Conservation (phyloP, 2,888 invertebrate genomes). For the Brachyopa scutellaris region DNA sequence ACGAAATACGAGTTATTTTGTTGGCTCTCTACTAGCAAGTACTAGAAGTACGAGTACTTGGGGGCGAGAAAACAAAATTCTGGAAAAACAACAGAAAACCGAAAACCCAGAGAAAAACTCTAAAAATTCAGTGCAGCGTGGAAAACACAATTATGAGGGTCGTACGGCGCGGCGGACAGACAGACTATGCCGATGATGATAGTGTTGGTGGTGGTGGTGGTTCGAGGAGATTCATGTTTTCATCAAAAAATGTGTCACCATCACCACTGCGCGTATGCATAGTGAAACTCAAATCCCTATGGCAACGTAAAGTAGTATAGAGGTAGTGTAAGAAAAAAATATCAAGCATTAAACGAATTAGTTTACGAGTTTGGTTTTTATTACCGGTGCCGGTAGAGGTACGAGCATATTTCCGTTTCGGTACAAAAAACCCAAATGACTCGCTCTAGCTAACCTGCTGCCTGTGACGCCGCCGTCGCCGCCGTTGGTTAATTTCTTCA, state of each 20-base stretch:
- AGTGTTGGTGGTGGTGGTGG: neutral
- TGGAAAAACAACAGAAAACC: conserved; percentile 25
- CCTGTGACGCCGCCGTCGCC: conserved; percentile 34
- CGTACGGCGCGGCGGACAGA: neutral
- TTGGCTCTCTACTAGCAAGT: neutral
- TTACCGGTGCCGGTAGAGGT: conserved; percentile 31
- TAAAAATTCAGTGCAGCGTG: conserved; percentile 57
- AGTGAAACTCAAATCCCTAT: conserved; percentile 58
- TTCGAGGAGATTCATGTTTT: no score
- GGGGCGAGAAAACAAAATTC: conserved; percentile 3
- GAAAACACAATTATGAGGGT: conserved; percentile 49
- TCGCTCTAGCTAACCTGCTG: conserved; percentile 54
- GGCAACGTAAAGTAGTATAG: conserved; percentile 13
- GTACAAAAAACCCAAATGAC: conserved; percentile 57
- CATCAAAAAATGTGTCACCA: conserved; percentile 62
- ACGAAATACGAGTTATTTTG: conserved; percentile 14
- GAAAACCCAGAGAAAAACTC: conserved; percentile 40
- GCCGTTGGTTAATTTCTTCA: conserved; percentile 28
- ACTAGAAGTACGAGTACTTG: neutral
- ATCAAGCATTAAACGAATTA: conserved; percentile 63
- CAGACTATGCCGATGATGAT: conserved; percentile 23
- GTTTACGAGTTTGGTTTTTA: conserved; percentile 66
- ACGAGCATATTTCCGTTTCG: conserved; percentile 51
- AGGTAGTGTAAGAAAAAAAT: conserved; percentile 29
- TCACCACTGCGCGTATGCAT: conserved; percentile 39